A percentile compares a stretch with the other conserved stretches of the same genome.
Conservation (phyloP, 92 coral and sea anemone genomes). For the Diadumene lineata region DNA sequence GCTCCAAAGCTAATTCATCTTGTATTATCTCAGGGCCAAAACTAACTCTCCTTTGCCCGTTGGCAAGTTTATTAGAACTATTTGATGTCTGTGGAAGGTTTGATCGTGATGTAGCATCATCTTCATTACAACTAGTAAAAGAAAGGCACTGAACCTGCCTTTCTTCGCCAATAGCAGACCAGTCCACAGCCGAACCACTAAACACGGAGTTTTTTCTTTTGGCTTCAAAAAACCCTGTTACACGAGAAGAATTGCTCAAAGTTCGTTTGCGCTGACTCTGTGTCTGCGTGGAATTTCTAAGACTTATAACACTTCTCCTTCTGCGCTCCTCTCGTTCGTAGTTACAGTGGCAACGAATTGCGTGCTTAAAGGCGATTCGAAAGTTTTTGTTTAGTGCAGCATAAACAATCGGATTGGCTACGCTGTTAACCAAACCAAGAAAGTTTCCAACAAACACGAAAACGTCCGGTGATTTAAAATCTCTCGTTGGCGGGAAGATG, state of each 20-base stretch:
- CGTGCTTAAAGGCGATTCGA: conserved; percentile 73
- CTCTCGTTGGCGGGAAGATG: conserved; percentile 59
- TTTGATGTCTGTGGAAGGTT: neutral
- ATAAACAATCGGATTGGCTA: conserved; percentile 71
- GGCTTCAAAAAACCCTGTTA: neutral
- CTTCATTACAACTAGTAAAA: conserved; percentile 20
- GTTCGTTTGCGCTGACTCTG: conserved; percentile 15
- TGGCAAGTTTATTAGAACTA: conserved; percentile 17
- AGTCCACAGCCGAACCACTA: conserved; percentile 6
- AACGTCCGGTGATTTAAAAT: conserved; percentile 54
- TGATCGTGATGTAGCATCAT: conserved; percentile 3
- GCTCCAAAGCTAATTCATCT: neutral
- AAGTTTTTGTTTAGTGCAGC: conserved; percentile 79
- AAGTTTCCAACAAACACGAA: conserved; percentile 80
- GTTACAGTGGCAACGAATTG: conserved; percentile 72
- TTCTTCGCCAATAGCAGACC: conserved; percentile 3
- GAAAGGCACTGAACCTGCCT: conserved; percentile 28
- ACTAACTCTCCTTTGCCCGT: conserved; percentile 43
- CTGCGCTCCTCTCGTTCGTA: conserved; percentile 74
- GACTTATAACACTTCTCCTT: conserved; percentile 29
- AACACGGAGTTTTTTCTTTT: conserved; percentile 14
- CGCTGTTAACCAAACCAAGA: conserved; percentile 74
- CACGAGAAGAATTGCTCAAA: neutral
- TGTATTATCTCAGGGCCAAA: conserved; percentile 39
- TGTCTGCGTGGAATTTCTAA: conserved; percentile 21